Evolutionary conservation across 2,113 vertebrate genomes (phyloP), one percentile per base, ranked within the genome.

Genomic region (Mirza zaza): DNA sequence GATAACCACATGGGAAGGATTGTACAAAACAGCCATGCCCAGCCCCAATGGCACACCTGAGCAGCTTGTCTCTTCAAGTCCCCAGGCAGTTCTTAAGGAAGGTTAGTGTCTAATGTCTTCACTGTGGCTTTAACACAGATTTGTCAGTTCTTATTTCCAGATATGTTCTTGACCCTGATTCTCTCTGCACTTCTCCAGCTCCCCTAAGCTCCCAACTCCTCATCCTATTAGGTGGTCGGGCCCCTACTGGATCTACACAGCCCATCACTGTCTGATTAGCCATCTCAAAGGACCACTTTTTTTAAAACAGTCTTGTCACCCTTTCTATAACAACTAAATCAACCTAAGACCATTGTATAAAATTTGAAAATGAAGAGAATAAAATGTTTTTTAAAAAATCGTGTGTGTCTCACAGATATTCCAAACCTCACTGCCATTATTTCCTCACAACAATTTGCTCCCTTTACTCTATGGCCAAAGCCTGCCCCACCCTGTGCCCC

Each of bases 391-490:
- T 68, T 2, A 4, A 42, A 36, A 63, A 77, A 65, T 8, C 9
- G 15, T 9, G 50, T 57, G 8, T 67, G 67, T 68, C 59, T 88
- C 14, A 39, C 13, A 91, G 27, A 17, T 23, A 76, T n/a, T 57
- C 34, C 12, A 85, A 57, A 23, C 3, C 45, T 86, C 63, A 63
- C 13, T 95, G 17, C 48, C 36, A 21, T 27, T 67, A 21, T 48
- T 63, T 57, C 55, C 14, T 87, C 45, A 36, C 39, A 65, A 65
- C 3, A 59, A 68, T 39, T 36, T 45, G 48, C n/a, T 95, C 10
- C 25, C 1, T 1, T 6, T 15, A 8, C 1, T 34, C 6, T 45
- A 14, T 32, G n/a, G 29, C 55, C 15, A 52, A 45, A 25, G 5
- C 52, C 4, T 85, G 50, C 12, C 32, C 21, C 29, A 61, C 21